Evolutionary conservation across 37 sponge, comb jelly and placozoan species (phyloP), one percentile per base, ranked within the genome.

Genomic region (Agelas oroides): DNA sequence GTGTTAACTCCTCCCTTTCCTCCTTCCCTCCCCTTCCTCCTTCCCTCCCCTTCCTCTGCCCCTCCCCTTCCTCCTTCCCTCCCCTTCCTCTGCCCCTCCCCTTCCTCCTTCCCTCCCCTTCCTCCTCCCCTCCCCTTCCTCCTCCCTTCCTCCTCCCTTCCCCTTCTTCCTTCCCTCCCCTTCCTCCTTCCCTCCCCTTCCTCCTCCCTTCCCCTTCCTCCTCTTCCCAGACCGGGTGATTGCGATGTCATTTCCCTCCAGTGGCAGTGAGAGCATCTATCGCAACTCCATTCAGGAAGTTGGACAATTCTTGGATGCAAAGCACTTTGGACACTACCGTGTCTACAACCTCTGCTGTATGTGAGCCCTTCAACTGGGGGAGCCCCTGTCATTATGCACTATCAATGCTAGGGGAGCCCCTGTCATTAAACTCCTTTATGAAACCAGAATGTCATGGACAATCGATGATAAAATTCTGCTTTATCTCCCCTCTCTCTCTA

Each of bases 181-280:
- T n/a, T n/a, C n/a, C n/a, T n/a, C 31, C 13, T 32, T 24, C 66
- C 13, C 66, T 65, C 31, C 66, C 33, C 66, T 24, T 32, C 1
- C 66, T 16, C 31, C 27, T 17, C 33, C 66, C 24, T 0, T 18
- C 1, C 1, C 31, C 24, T 65, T 23, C 31, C 66, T 17, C 28
- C 30, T 17, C 31, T 19, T 19, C 59, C 19, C 31, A 76, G 84
- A 88, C 30, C 79, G 85, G 1, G 88, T 92, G 34, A 92, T 92
- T 54, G 93, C 93, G 30, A 92, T 92, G 93, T 88, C 89, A n/a
- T 92, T 92, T 79, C 93, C 93, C 1, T 84, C 93, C 55, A 80
- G 82, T 33, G 93, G 92, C 60, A 84, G 78, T 71, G 65, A 71
- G 28, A 65, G 75, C 19, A 73, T 92, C 24, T 92, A 92, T 58